Percentiles rank a stretch among this genome's conserved stretches.
Evolutionary conservation across 2,113 vertebrate genomes (phyloP).

Genomic region (Piaya cayana): DNA sequence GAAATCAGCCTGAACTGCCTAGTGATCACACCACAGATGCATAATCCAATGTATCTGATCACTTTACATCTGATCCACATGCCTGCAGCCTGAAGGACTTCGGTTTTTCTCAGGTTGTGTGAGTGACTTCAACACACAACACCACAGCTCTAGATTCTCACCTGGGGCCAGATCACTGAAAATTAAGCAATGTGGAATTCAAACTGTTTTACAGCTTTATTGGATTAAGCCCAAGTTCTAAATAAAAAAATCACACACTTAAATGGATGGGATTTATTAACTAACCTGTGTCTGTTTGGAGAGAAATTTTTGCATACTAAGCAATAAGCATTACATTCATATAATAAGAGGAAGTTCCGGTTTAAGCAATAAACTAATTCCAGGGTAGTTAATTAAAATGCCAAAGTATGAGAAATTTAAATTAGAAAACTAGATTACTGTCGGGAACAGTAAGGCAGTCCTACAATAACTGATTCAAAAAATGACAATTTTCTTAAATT

Average conservation of each 20-base stretch:
- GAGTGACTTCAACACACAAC: background rate
- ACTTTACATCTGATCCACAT: background rate
- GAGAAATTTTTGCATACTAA: background rate
- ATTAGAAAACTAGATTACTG: background rate
- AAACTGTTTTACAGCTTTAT: background rate
- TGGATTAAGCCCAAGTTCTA: background rate
- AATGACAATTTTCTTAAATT: background rate
- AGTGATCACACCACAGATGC: background rate
- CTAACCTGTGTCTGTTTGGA: background rate
- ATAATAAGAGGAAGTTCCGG: background rate
- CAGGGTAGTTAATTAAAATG: background rate
- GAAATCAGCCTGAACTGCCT: background rate
- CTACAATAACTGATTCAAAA: background rate
- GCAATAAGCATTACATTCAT: background rate
- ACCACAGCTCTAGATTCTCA: rapidly evolving
- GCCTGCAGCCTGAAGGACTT: background rate
- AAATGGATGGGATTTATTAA: background rate
- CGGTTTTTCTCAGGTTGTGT: rapidly evolving
- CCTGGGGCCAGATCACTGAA: background rate
- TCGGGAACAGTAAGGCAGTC: background rate
- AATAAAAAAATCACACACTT: background rate
- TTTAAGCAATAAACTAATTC: background rate
- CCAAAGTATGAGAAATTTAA: background rate
- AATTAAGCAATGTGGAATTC: background rate
- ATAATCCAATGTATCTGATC: background rate